phyloP scores from a whole-genome alignment of 2,113 vertebrate species.

The Mugil cephalus region DNA sequence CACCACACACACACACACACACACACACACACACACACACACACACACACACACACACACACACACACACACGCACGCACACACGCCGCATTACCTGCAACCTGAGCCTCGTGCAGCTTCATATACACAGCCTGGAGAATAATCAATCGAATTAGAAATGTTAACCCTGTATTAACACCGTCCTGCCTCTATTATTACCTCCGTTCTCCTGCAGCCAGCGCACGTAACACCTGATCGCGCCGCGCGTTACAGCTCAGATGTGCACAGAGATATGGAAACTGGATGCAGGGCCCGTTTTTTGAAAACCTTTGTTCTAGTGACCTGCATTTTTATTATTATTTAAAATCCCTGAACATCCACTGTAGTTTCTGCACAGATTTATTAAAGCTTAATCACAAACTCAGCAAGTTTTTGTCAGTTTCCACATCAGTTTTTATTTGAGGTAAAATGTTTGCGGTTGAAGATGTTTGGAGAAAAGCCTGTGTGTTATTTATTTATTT shows the following conservation, averaged over 20 bases:
- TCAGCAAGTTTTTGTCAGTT: too few species aligned
- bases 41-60: constrained; percentile 19
- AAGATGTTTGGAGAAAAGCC: constrained; percentile 21
- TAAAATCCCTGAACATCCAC: neutral
- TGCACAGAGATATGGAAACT: constrained; percentile 12
- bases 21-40: constrained; percentile 29
- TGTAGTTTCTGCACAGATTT: neutral
- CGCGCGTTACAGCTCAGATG: neutral
- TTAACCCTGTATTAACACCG: constrained; percentile 71
- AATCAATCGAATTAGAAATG: constrained; percentile 78
- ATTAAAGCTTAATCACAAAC: neutral
- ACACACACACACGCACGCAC: constrained; percentile 22
- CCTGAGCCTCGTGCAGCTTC: constrained; percentile 70
- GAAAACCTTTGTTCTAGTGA: neutral
- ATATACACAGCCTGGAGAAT: constrained; percentile 56
- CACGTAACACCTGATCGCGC: constrained; percentile 36
- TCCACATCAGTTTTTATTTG: neutral
- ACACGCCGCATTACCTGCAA: constrained; percentile 74
- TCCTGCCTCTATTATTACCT: constrained; percentile 46
- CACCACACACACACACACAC: constrained; percentile 28
- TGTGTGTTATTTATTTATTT: constrained; percentile 5
- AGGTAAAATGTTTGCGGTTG: constrained; percentile 15
- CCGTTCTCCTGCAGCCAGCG: constrained; percentile 12
- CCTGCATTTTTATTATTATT: neutral
- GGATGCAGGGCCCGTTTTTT: constrained; percentile 4